phyloP scores from a whole-genome alignment of 2,113 vertebrate genomes.

The Podarcis muralis region DNA sequence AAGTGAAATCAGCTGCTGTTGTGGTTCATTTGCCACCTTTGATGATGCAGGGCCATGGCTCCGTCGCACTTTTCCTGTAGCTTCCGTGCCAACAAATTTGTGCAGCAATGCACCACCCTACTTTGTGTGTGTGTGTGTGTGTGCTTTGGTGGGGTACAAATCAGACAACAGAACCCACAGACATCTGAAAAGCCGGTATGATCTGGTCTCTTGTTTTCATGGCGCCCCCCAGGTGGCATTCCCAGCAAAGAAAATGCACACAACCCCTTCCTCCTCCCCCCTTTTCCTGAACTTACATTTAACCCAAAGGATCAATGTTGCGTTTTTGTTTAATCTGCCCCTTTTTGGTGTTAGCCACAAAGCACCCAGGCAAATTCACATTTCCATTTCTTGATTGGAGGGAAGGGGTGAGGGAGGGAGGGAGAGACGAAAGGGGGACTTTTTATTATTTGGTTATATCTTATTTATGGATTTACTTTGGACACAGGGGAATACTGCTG shows the following conservation, averaged over 20 bases:
- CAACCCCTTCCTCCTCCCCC: neutral
- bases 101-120: neutral
- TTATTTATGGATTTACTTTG: constrained; percentile 94
- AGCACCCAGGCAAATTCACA: constrained; percentile 77
- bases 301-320: constrained; percentile 49
- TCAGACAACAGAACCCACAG: constrained; percentile 52
- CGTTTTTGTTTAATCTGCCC: constrained; percentile 59
- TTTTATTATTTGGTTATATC: constrained; percentile 83
- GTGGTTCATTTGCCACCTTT: neutral
- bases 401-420: constrained; percentile 34
- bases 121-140: fast-evolving
- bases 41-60: neutral
- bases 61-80: neutral
- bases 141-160: constrained; percentile 44
- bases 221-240: constrained; percentile 26
- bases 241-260: constrained; percentile 21
- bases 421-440: constrained; percentile 25
- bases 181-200: neutral
- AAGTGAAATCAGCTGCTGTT: neutral
- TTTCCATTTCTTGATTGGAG: constrained; percentile 77
- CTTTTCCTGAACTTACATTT: constrained; percentile 9
- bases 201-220: constrained; percentile 3
- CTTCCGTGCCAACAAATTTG: neutral
- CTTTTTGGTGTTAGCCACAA: constrained; percentile 54
- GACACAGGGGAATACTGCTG: constrained; percentile 87